Percentiles rank a stretch among this genome's conserved stretches.
Evolutionary conservation across 2,888 invertebrate species (phyloP).

Genomic region (Galerucella calmariensis): DNA sequence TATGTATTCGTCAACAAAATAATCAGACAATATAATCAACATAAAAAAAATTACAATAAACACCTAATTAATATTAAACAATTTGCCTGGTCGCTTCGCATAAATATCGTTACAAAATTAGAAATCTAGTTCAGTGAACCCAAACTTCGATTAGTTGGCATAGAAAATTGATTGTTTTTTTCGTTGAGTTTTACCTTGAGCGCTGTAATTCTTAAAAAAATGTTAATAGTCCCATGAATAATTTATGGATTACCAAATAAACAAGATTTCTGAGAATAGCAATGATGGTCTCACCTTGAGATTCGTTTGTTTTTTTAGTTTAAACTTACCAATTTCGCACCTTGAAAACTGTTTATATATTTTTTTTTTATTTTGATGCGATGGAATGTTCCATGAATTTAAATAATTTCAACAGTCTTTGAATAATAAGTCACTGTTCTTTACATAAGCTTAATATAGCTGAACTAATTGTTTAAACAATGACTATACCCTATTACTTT

Average conservation of each 20-base stretch:
- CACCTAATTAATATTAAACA: conserved; percentile 21
- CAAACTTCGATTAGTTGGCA: conserved; percentile 38
- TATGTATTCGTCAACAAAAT: conserved; percentile 26
- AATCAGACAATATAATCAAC: conserved; percentile 23
- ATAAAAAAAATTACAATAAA: conserved; percentile 23
- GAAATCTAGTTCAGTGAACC: conserved; percentile 47
- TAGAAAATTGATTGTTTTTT: conserved; percentile 45
- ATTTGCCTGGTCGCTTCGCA: conserved; percentile 20
- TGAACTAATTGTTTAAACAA: not conserved
- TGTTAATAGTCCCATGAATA: conserved; percentile 26
- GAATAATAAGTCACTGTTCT: not conserved
- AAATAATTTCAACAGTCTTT: not conserved
- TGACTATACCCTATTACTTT: too few relatives aligned
- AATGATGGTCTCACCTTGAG: conserved; percentile 35
- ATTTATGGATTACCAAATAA: conserved; percentile 28
- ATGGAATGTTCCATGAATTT: not conserved
- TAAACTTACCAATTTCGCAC: not conserved
- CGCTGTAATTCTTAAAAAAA: conserved; percentile 36
- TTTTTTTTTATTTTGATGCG: not conserved
- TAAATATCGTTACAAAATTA: conserved; percentile 44
- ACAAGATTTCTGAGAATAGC: conserved; percentile 23
- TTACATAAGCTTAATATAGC: not conserved
- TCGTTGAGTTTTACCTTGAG: conserved; percentile 44
- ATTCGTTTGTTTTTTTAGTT: conserved; percentile 14
- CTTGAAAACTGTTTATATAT: not conserved